phyloP scores from a whole-genome alignment of 2,113 vertebrate species.

The Pomatostomus ruficeps region DNA sequence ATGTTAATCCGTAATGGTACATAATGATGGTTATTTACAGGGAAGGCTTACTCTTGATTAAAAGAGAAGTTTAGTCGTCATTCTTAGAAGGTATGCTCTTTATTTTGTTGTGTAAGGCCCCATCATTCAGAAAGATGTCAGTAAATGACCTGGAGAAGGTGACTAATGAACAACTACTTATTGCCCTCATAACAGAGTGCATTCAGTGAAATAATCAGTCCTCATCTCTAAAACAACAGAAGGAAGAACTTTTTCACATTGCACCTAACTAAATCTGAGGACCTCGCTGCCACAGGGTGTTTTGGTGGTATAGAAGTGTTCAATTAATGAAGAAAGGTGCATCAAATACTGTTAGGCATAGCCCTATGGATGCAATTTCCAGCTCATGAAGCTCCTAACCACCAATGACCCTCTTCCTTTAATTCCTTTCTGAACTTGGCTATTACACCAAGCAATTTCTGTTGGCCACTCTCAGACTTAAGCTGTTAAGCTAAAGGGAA shows the following conservation, averaged over 20 bases:
- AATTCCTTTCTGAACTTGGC: background rate
- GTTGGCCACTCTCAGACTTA: background rate
- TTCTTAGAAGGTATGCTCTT: conserved; percentile 42
- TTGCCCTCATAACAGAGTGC: background rate
- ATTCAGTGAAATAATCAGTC: background rate
- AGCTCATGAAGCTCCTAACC: background rate
- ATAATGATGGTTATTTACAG: conserved; percentile 30
- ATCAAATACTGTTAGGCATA: background rate
- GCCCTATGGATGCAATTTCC: background rate
- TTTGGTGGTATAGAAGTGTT: background rate
- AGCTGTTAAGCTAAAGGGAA: background rate
- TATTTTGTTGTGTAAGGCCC: conserved; percentile 14
- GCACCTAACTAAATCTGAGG: background rate
- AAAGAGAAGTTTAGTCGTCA: conserved; percentile 17
- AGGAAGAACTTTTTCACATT: background rate
- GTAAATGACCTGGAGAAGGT: background rate
- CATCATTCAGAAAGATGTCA: background rate
- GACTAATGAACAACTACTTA: background rate
- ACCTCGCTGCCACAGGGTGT: background rate
- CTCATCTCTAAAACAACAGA: background rate
- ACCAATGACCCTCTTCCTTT: background rate
- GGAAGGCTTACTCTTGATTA: conserved; percentile 27
- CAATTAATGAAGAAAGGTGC: background rate
- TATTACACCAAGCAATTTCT: background rate
- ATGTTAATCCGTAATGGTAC: conserved; percentile 21